Conservation (phyloP, 2,888 invertebrate genomes). For the Sesia apiformis region DNA sequence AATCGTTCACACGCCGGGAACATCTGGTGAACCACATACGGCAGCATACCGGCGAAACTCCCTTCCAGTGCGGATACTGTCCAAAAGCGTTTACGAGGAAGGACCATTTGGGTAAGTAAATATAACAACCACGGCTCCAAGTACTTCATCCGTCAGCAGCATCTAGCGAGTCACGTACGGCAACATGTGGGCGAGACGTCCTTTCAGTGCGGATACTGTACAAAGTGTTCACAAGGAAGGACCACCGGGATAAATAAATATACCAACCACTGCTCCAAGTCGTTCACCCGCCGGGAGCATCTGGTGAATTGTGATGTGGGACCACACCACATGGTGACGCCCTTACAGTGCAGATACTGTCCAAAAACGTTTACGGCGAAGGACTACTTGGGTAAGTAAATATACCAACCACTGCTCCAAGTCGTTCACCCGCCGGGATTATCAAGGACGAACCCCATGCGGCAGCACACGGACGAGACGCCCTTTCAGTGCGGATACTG, state of each 20-base stretch:
- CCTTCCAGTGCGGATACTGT: constrained; percentile 88
- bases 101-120: constrained; percentile 78
- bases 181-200: constrained; percentile 93
- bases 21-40: constrained; percentile 90
- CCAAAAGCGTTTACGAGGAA: constrained; percentile 90
- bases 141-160: constrained; percentile 86
- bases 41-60: constrained; percentile 84
- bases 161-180: constrained; percentile 88
- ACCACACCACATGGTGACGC: constrained; percentile 91
- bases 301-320: constrained; percentile 91
- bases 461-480: constrained; percentile 85
- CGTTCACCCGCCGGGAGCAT: constrained; percentile 90
- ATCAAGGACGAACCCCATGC: constrained; percentile 91
- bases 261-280: constrained; percentile 86
- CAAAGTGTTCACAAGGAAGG: constrained; percentile 91
- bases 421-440: constrained; percentile 90
- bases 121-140: constrained; percentile 66
- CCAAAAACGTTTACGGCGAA: constrained; percentile 91
- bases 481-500: constrained; percentile 89
- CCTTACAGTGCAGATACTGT: constrained; percentile 89
- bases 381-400: constrained; percentile 86
- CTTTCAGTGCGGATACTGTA: constrained; percentile 88
- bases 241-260: constrained; percentile 72
- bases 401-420: constrained; percentile 90
- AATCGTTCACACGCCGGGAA: constrained; percentile 90